Conservation (phyloP, 2,888 invertebrate species). For the Drosophila pegasa region DNA sequence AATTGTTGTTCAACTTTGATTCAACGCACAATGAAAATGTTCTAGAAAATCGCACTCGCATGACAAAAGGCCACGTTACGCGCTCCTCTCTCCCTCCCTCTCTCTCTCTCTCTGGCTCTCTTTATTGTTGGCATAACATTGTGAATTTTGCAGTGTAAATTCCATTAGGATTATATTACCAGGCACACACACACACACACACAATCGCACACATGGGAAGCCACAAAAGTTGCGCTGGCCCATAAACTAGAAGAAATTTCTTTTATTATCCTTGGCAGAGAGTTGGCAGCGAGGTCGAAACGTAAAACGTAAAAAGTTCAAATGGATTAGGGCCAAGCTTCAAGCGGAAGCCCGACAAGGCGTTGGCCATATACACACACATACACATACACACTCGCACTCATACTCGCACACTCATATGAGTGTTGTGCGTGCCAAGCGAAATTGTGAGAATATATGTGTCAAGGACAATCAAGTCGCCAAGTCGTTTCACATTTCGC, state of each 20-base stretch:
- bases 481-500: conserved; percentile 33
- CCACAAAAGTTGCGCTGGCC: conserved; percentile 70
- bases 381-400: conserved; percentile 7
- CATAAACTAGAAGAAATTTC: conserved; percentile 71
- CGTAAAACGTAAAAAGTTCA: conserved; percentile 56
- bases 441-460: conserved; percentile 65
- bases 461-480: conserved; percentile 68
- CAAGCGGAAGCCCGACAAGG: conserved; percentile 72
- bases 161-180: conserved; percentile 82
- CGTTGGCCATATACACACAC: conserved; percentile 50
- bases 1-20: conserved; percentile 28
- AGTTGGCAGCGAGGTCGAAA: conserved; percentile 53
- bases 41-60: conserved; percentile 26
- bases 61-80: conserved; percentile 60
- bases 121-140: conserved; percentile 55
- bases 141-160: conserved; percentile 73
- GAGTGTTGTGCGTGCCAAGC: conserved; percentile 68
- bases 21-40: conserved; percentile 16
- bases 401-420: conserved; percentile 13
- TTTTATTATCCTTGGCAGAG: conserved; percentile 77
- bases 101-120: no score
- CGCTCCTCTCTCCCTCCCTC: conserved; percentile 39
- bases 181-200: conserved; percentile 30
- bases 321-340: conserved; percentile 76
- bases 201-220: conserved; percentile 41